Conservation (phyloP, 2,797 vertebrate genomes). For the Hemibagrus guttatus region DNA sequence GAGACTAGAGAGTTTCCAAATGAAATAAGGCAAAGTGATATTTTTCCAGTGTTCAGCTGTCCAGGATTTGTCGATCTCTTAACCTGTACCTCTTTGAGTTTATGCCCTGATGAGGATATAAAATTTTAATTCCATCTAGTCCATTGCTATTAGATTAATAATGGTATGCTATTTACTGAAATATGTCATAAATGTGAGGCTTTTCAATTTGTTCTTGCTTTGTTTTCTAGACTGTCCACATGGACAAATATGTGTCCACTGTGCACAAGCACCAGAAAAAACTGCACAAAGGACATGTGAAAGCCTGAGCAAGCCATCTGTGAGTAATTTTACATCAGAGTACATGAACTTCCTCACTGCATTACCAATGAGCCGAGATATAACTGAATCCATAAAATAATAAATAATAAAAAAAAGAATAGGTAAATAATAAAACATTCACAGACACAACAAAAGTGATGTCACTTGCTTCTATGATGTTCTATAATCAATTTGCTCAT, state of each 20-base stretch:
- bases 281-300: conserved; percentile 69
- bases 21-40: neutral
- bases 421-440: too few relatives aligned
- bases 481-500: too few relatives aligned
- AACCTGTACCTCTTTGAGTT: neutral
- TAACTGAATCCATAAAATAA: neutral
- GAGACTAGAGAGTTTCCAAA: neutral
- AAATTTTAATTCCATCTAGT: neutral
- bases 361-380: neutral
- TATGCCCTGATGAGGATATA: neutral
- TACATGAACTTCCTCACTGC: neutral
- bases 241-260: conserved; percentile 69
- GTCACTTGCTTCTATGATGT: neutral
- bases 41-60: neutral
- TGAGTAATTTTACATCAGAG: conserved; percentile 48
- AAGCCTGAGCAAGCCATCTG: conserved; percentile 67
- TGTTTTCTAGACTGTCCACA: conserved; percentile 62
- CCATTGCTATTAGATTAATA: neutral
- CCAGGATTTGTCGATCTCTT: neutral
- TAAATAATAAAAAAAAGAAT: too few relatives aligned
- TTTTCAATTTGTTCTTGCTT: neutral
- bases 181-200: neutral
- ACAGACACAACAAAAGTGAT: neutral
- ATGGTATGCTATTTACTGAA: neutral
- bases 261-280: conserved; percentile 53